Evolutionary conservation across 2,888 invertebrate genomes (phyloP), one percentile per base, ranked within the genome.

Genomic region (Spilosoma lubricipeda): DNA sequence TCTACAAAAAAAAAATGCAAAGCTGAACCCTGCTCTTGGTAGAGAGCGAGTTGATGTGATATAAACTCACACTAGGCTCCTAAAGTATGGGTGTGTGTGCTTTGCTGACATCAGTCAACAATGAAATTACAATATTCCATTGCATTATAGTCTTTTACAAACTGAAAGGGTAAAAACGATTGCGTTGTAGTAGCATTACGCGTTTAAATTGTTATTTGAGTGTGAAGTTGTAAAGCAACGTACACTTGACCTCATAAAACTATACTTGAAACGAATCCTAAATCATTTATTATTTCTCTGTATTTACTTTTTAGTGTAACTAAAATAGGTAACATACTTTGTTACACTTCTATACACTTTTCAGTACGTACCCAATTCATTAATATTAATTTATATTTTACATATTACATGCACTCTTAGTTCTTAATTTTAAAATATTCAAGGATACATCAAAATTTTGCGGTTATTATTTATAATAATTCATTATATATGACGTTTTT

Each of bases 231-330:
- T 48, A 59, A 59, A 67, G n/a, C 9, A 30, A 65, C 67, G 59
- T 72, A 67, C 59, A 67, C 72, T 72, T 72, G 72, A 72, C 67
- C 67, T 72, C 67, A 13, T 27, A 56, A 42, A 3, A 42, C 42
- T 33, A 42, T 36, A 59, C 59, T 59, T 67, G 45, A n/a, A 30
- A 56, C 56, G 15, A n/a, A 56, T 36, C n/a, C 23, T 59, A 59
- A 56, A 39, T 59, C 0, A 23, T n/a, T 27, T 20, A 8, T 33
- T 56, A 59, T 36, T n/a, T 27, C 56, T 39, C 56, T 18, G 7
- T 15, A 56, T 36, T 39, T 9, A 33, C 7, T 15, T 59, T 27
- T 13, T 56, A 13, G 27, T 15, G 13, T 15, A 59, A 3, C 3
- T n/a, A 27, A 59, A 59, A 11, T n/a, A 27, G 23, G 13, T 59